These are phyloP conservation scores for Morone chrysops DNA, from an alignment of 2,113 vertebrate species.

Conservation along the genomic window DNA sequence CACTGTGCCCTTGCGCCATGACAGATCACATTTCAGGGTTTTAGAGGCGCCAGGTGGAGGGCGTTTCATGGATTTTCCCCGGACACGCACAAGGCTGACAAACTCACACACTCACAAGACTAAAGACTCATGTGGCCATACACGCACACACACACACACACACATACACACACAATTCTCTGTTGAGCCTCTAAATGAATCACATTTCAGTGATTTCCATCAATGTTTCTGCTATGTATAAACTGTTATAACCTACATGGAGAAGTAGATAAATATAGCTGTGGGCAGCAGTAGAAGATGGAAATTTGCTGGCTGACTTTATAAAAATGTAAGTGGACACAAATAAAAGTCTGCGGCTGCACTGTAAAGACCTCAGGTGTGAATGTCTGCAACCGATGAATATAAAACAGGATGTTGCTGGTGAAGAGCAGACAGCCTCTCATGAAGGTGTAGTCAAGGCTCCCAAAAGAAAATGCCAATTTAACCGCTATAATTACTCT, in stretches of 20 bases:
- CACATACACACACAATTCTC: background rate
- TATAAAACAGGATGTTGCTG: background rate
- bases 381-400: background rate
- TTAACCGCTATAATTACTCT: background rate
- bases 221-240: background rate
- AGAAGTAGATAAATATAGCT: background rate
- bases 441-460: background rate
- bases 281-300: background rate
- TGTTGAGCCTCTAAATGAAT: background rate
- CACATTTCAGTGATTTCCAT: background rate
- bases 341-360: background rate
- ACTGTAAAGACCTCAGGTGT: background rate
- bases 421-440: background rate
- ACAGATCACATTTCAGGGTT: conserved; percentile 55
- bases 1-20: conserved; percentile 13
- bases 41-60: conserved; percentile 47
- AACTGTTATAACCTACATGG: background rate
- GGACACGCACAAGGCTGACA: background rate
- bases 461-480: background rate
- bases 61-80: conserved; percentile 34
- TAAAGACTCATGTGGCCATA: background rate
- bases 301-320: background rate
- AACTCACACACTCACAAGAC: conserved; percentile 21
- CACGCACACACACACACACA: conserved; percentile 1
- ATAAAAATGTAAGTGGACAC: background rate